Evolutionary conservation across 2,113 vertebrate genomes (phyloP).

Genomic region (Macquaria ambigua): DNA sequence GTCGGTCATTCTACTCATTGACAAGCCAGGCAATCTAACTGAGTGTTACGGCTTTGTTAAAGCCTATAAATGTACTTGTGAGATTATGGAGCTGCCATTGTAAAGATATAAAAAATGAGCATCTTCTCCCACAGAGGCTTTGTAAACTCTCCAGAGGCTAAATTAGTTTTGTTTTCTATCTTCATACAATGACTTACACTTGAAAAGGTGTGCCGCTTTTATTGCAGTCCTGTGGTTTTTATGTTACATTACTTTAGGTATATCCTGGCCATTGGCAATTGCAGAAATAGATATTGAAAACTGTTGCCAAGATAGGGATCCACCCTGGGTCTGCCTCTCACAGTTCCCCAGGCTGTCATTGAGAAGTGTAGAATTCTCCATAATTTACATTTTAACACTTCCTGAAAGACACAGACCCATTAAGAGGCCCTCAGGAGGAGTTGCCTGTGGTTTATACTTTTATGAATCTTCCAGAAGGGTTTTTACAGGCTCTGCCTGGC

Average conservation of each 20-base stretch:
- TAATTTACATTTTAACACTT: conserved; percentile 79
- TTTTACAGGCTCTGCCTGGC: conserved; percentile 71
- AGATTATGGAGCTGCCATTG: conserved; percentile 61
- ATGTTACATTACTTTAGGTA: conserved; percentile 26
- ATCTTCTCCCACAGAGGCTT: conserved; percentile 18
- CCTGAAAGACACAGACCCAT: conserved; percentile 75
- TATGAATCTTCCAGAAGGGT: conserved; percentile 76
- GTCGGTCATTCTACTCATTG: conserved; percentile 52
- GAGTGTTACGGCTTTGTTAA: conserved; percentile 59
- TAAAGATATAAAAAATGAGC: conserved; percentile 58
- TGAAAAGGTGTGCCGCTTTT: conserved; percentile 36
- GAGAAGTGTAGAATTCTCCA: conserved; percentile 69
- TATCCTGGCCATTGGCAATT: conserved; percentile 46
- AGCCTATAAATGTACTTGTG: conserved; percentile 61
- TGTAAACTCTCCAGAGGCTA: conserved; percentile 31
- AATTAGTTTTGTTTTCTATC: conserved; percentile 56
- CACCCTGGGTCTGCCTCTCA: conserved; percentile 45
- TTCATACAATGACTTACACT: conserved; percentile 29
- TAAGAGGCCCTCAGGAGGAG: conserved; percentile 69
- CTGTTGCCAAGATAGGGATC: conserved; percentile 57
- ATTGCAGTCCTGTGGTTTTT: conserved; percentile 46
- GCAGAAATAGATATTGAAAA: conserved; percentile 47
- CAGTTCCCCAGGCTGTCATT: conserved; percentile 70
- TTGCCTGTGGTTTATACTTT: conserved; percentile 71
- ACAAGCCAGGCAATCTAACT: conserved; percentile 47